Percentiles rank a stretch among this genome's conserved stretches.
Evolutionary conservation across 2,797 vertebrate genomes (phyloP).

Genomic region (Molossus alvarezi): DNA sequence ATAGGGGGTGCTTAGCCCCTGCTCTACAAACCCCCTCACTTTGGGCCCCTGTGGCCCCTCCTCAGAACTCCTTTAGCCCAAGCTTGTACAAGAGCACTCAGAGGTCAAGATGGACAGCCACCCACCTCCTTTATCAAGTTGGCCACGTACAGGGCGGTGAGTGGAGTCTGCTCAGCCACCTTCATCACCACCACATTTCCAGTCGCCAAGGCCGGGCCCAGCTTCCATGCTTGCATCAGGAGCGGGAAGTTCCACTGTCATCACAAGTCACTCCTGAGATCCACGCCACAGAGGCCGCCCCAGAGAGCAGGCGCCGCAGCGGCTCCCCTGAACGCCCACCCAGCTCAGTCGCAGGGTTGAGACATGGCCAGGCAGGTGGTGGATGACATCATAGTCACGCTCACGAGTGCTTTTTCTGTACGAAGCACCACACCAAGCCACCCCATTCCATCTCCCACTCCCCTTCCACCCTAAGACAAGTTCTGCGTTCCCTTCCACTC

Average conservation of each 20-base stretch:
- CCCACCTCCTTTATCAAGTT: conserved; percentile 96
- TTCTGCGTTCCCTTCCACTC: not conserved
- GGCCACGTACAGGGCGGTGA: conserved; percentile 96
- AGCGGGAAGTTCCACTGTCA: conserved; percentile 98
- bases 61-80: not conserved
- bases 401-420: not conserved
- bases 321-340: not conserved
- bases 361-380: not conserved
- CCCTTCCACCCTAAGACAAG: not conserved
- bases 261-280: not conserved
- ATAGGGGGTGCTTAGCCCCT: not conserved
- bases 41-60: not conserved
- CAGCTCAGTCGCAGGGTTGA: not conserved
- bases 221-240: conserved; percentile 97
- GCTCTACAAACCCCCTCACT: not conserved
- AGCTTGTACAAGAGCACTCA: not conserved
- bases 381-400: accelerated
- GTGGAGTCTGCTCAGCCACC: conserved; percentile 96
- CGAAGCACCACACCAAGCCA: not conserved
- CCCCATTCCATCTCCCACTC: too few relatives aligned
- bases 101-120: not conserved
- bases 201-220: conserved; percentile 96
- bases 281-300: not conserved
- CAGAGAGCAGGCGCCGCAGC: not conserved
- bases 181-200: conserved; percentile 99